Conservation (phyloP, 1,140 invertebrate species). For the Heliconius nattereri region DNA sequence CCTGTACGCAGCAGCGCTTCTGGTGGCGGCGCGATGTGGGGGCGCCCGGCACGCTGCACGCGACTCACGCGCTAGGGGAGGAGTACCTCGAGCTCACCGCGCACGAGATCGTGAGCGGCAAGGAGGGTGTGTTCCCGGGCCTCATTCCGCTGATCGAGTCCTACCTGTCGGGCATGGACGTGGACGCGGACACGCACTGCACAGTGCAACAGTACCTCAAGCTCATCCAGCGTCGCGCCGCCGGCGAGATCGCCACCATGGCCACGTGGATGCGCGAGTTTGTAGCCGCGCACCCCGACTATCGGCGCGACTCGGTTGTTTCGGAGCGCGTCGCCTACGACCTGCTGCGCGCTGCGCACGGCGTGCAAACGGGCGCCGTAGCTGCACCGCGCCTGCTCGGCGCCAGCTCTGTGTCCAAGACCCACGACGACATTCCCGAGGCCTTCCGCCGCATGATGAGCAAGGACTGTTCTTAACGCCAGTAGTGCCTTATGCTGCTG, state of each 20-base stretch:
- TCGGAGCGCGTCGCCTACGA: constrained; percentile 96
- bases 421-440: constrained; percentile 89
- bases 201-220: constrained; percentile 98
- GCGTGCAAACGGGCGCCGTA: constrained; percentile 87
- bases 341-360: constrained; percentile 88
- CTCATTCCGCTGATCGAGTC: constrained; percentile 88
- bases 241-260: constrained; percentile 92
- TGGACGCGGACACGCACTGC: constrained; percentile 98
- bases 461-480: constrained; percentile 68
- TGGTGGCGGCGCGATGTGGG: constrained; percentile 94
- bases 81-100: constrained; percentile 90
- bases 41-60: constrained; percentile 70
- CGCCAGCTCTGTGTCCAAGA: constrained; percentile 85
- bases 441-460: constrained; percentile 84
- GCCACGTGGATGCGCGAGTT: constrained; percentile 96
- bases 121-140: constrained; percentile 81
- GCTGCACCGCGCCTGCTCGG: constrained; percentile 90
- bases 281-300: constrained; percentile 93
- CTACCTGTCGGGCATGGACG: constrained; percentile 95
- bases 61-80: constrained; percentile 55
- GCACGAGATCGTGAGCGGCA: constrained; percentile 99
- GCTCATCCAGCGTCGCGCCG: constrained; percentile 94
- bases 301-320: constrained; percentile 95
- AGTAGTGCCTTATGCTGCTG: constrained; percentile 48
- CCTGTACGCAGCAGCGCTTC: constrained; percentile 91